Evolutionary conservation across 2,797 vertebrate species (phyloP), one percentile per base, ranked within the genome.

Genomic region (Diplodus puntazzo): DNA sequence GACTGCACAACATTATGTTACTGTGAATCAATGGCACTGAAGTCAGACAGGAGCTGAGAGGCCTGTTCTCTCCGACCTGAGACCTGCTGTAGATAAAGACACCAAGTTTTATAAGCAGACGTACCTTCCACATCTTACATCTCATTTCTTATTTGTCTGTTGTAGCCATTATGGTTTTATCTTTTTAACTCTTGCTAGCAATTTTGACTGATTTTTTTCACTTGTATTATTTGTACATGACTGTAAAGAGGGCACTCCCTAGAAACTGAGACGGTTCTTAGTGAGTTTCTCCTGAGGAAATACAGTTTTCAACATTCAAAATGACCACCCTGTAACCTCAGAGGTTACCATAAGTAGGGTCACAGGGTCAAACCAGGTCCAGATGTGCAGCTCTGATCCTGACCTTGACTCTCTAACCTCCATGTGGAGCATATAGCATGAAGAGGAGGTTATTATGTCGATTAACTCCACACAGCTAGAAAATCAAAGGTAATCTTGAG

Each of bases 321-420:
- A 34, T 48, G 21, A 62, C 4, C 10, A 1, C 13, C 16, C 14
- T 46, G 25, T 66, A 54, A 66, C 11, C 43, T 17, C 20, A 57
- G n/a, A 2, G 13, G 30, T 50, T 20, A 62, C 9, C 27, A 55
- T 55, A 25, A 30, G 25, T 20, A 13, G 27, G 39, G 39, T 80
- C 54, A 11, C 17, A 54, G 48, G 21, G 43, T 81, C 21, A 61
- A 14, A 57, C 17, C 57, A 23, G 58, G 53, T 60, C 73, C 23
- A 73, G 72, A 77, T 75, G 73, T 61, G 64, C 42, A 54, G 18
- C 61, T 65, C 23, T 57, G 34, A 21, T 46, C 30, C 54, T 68
- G 30, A 69, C 34, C 43, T 21, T 45, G 71, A 67, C 45, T 34
- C 50, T 69, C 58, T 69, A 30, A 78, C 66, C 43, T 79, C 52